Conservation (phyloP, 2,797 vertebrate genomes). For the Sebastes umbrosus region DNA sequence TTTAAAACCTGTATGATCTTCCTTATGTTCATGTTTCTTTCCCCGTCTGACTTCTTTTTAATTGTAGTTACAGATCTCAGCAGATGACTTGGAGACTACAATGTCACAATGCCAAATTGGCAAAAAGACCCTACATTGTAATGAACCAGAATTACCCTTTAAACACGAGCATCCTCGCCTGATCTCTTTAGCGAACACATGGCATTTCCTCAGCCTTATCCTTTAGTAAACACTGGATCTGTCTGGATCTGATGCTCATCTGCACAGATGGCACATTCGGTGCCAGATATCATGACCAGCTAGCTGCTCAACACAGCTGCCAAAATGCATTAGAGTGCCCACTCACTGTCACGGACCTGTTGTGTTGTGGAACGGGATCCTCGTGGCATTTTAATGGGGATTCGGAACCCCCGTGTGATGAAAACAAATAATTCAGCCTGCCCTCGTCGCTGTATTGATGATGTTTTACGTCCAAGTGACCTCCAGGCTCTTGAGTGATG, state of each 20-base stretch:
- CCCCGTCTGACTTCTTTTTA: rapidly evolving
- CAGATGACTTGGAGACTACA: background rate
- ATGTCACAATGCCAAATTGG: background rate
- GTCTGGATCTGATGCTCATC: conserved; percentile 53
- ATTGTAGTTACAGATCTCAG: background rate
- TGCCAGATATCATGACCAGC: conserved; percentile 51
- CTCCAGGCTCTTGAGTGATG: conserved; percentile 34
- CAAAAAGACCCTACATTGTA: background rate
- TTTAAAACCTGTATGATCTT: background rate
- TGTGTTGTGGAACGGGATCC: conserved; percentile 36
- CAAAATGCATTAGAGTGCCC: conserved; percentile 45
- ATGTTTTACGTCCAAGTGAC: conserved; percentile 49
- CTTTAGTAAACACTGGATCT: conserved; percentile 22
- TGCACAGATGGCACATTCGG: conserved; percentile 61
- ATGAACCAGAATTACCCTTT: background rate
- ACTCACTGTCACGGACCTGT: conserved; percentile 48
- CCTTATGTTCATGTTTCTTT: background rate
- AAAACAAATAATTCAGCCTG: conserved; percentile 45
- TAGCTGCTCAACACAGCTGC: conserved; percentile 42
- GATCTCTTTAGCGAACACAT: background rate
- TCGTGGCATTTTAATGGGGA: conserved; percentile 48
- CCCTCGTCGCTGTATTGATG: conserved; percentile 41
- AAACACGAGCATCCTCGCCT: background rate
- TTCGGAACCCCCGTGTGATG: conserved; percentile 16
- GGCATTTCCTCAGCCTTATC: background rate